A percentile compares a stretch with the other conserved stretches of the same genome.
Conservation (phyloP, 2,888 invertebrate genomes). For the Nephrotoma appendiculata region DNA sequence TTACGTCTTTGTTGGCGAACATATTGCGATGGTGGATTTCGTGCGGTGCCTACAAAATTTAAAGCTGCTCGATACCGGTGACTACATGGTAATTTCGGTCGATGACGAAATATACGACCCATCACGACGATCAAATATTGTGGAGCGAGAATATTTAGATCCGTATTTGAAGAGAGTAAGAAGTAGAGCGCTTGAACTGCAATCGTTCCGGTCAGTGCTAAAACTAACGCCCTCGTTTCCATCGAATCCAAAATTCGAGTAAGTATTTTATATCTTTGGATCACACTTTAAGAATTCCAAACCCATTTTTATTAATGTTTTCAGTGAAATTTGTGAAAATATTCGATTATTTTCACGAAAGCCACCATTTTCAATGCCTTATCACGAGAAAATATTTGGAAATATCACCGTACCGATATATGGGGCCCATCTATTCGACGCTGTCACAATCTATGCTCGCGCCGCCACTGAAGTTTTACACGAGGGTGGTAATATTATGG, state of each 20-base stretch:
- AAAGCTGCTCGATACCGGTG: slow-evolving; percentile 58
- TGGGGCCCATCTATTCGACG: slow-evolving; percentile 76
- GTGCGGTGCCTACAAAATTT: slow-evolving; percentile 62
- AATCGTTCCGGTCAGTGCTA: slow-evolving; percentile 65
- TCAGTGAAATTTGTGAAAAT: slow-evolving; percentile 51
- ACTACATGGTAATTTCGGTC: slow-evolving; percentile 77
- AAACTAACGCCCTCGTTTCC: slow-evolving; percentile 66
- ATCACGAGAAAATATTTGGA: slow-evolving; percentile 58
- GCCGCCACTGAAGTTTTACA: slow-evolving; percentile 62
- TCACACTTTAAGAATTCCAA: background rate
- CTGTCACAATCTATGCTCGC: slow-evolving; percentile 71
- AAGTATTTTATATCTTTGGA: slow-evolving; percentile 22
- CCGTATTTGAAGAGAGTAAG: slow-evolving; percentile 44
- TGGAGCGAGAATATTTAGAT: slow-evolving; percentile 48
- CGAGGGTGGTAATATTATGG: slow-evolving; percentile 50
- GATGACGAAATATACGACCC: slow-evolving; percentile 76
- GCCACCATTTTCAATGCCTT: slow-evolving; percentile 64
- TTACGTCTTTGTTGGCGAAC: slow-evolving; percentile 81
- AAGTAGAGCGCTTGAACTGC: slow-evolving; percentile 39
- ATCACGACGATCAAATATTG: slow-evolving; percentile 38
- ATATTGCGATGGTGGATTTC: slow-evolving; percentile 73
- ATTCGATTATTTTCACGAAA: slow-evolving; percentile 54
- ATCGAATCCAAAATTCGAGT: slow-evolving; percentile 58
- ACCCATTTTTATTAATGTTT: slow-evolving; percentile 12
- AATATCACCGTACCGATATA: slow-evolving; percentile 62